phyloP scores from a whole-genome alignment of 2,797 vertebrate genomes.

The Falco concolor region DNA sequence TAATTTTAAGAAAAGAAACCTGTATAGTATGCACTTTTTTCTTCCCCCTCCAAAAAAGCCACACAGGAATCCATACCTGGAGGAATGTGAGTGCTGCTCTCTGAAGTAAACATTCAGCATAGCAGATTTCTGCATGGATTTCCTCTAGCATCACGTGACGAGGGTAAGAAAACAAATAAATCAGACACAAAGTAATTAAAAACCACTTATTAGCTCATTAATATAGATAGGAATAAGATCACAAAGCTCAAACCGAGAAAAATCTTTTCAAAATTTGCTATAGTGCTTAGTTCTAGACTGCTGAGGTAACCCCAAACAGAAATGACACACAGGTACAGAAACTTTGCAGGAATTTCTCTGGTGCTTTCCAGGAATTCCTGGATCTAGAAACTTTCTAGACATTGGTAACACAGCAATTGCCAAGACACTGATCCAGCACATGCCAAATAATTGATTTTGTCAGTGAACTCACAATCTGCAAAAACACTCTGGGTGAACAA shows the following conservation, averaged over 20 bases:
- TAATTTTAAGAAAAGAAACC: not conserved
- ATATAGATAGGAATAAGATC: not conserved
- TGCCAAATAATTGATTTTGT: not conserved
- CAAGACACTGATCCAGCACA: not conserved
- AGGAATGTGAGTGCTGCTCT: constrained; percentile 96
- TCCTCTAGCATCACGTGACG: constrained; percentile 79
- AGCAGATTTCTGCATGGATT: constrained; percentile 96
- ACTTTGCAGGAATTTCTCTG: not conserved
- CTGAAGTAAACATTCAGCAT: constrained; percentile 95
- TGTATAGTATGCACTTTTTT: not conserved
- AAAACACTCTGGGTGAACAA: not conserved
- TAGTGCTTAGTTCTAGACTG: not conserved
- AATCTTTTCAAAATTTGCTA: not conserved
- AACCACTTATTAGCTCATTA: not conserved
- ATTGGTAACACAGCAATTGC: not conserved
- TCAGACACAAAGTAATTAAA: not conserved
- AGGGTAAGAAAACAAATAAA: not conserved
- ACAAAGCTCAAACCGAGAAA: not conserved
- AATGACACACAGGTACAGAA: not conserved
- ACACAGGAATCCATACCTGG: constrained; percentile 77
- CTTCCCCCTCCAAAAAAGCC: not conserved
- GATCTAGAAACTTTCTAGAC: not conserved
- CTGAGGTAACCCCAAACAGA: not conserved
- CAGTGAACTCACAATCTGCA: not conserved
- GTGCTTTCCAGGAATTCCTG: not conserved